Percentiles rank a stretch among this genome's conserved stretches.
Evolutionary conservation across 2,797 vertebrate species (phyloP).

Genomic region (Cuniculus paca): DNA sequence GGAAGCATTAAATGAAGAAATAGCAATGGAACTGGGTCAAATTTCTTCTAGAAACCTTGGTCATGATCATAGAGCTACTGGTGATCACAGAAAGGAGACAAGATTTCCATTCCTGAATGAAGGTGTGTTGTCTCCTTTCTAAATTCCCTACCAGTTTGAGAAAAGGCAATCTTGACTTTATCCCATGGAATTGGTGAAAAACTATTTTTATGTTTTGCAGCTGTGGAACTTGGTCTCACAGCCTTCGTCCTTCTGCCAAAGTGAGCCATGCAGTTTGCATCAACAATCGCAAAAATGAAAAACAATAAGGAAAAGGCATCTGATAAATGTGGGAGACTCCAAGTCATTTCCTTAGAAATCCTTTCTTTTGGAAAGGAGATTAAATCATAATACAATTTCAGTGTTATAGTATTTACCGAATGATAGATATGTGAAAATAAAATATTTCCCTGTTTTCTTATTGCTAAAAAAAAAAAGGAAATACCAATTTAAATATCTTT

Average conservation of each 20-base stretch:
- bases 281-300: conserved; percentile 97
- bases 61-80: conserved; percentile 95
- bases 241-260: conserved; percentile 93
- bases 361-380: conserved; percentile 46
- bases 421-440: conserved; percentile 54
- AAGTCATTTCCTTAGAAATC: conserved; percentile 71
- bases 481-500: not conserved
- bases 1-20: conserved; percentile 92
- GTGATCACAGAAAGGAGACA: conserved; percentile 96
- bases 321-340: conserved; percentile 93
- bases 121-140: conserved; percentile 94
- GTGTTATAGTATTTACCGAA: not conserved
- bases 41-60: conserved; percentile 97
- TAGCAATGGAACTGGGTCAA: conserved; percentile 93
- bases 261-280: conserved; percentile 97
- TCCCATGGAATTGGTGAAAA: conserved; percentile 96
- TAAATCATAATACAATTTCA: conserved; percentile 6
- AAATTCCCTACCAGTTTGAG: conserved; percentile 92
- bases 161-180: conserved; percentile 93
- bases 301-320: conserved; percentile 92
- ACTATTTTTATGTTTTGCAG: conserved; percentile 93
- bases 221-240: conserved; percentile 91
- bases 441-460: not conserved
- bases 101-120: conserved; percentile 98
- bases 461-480: not conserved